phyloP scores from a whole-genome alignment of 2,888 invertebrate genomes.

The Epirrhoe alternata region DNA sequence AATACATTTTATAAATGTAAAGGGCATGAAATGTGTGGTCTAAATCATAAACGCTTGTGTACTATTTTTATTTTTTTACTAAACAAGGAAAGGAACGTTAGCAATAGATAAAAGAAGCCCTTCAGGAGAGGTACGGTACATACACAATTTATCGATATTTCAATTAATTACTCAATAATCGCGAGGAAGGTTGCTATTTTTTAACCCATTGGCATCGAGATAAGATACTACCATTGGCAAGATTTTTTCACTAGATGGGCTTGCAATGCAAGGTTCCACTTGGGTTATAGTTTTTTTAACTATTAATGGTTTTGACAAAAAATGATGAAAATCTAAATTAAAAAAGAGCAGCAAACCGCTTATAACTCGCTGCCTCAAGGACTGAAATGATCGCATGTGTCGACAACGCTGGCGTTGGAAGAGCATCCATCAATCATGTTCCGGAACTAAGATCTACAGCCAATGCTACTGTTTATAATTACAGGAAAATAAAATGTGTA shows the following conservation, averaged over 20 bases:
- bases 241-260: neutral
- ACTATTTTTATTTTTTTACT: neutral
- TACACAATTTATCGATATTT: too few relatives aligned
- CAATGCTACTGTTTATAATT: constrained; percentile 10
- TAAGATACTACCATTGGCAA: too few relatives aligned
- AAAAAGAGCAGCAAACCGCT: constrained; percentile 27
- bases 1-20: constrained; percentile 64
- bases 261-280: neutral
- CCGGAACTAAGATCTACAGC: constrained; percentile 61
- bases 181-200: too few relatives aligned
- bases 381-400: constrained; percentile 55
- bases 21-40: constrained; percentile 58
- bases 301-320: neutral
- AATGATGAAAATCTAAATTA: neutral
- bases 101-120: too few relatives aligned
- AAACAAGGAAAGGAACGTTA: too few relatives aligned
- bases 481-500: neutral
- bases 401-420: constrained; percentile 54
- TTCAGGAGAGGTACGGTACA: too few relatives aligned
- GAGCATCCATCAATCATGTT: constrained; percentile 67
- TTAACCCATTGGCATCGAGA: too few relatives aligned
- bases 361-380: constrained; percentile 46
- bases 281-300: neutral
- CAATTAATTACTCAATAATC: too few relatives aligned
- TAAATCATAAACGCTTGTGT: constrained; percentile 29